These are phyloP conservation scores for Agelastica alni DNA, from an alignment of 2,888 invertebrate genomes.

Conservation along the genomic window DNA sequence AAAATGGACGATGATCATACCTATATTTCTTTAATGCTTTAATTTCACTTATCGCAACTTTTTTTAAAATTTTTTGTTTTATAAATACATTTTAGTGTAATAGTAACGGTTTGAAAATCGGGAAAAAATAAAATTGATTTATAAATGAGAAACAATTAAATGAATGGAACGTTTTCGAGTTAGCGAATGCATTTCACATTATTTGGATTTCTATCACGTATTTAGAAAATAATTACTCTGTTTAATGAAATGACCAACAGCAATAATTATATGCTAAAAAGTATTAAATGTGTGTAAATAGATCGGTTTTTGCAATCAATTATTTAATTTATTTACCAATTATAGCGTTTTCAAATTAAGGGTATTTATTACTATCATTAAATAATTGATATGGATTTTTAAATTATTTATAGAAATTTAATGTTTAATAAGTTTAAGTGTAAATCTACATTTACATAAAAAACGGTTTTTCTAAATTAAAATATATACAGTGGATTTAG, in stretches of 20 bases:
- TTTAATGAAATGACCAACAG: not conserved
- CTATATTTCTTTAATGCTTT: too few relatives aligned
- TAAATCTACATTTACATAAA: too few relatives aligned
- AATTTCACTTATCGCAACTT: too few relatives aligned
- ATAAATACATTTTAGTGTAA: too few relatives aligned
- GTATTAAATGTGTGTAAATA: not conserved
- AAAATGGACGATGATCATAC: too few relatives aligned
- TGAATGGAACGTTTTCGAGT: not conserved
- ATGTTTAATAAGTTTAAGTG: too few relatives aligned
- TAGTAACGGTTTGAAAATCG: too few relatives aligned
- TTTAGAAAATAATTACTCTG: not conserved
- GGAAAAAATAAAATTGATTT: too few relatives aligned
- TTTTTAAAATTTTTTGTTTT: too few relatives aligned
- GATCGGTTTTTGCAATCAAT: not conserved
- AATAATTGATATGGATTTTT: not conserved
- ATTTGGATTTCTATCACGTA: not conserved
- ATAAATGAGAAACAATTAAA: too few relatives aligned
- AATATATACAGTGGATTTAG: too few relatives aligned
- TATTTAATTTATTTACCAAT: not conserved
- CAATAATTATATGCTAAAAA: conserved; percentile 1
- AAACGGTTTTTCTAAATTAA: too few relatives aligned
- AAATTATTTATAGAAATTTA: not conserved
- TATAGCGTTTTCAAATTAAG: not conserved
- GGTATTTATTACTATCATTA: not conserved
- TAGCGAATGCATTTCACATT: not conserved